Base-by-base conservation (phyloP, 2,797 vertebrate species). In the Kryptopterus vitreolus region DNA sequence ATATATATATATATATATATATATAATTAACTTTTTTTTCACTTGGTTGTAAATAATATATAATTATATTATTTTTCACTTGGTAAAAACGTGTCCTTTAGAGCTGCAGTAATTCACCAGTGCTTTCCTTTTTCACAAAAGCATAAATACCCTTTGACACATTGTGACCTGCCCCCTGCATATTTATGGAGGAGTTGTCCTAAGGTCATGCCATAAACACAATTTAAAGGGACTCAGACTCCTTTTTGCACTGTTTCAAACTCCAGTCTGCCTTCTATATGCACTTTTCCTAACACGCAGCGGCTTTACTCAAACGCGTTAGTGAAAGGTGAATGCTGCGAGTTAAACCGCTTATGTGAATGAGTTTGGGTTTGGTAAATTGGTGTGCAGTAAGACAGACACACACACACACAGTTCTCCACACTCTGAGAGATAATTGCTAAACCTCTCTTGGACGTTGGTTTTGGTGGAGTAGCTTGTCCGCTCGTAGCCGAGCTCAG, bases 361-460 rank as follows among this genome's bases (percentile, higher is more conserved):
- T 26, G n/a, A 8, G 15, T 55, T 15, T 15, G n/a, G 24, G 48
- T 53, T 62, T 62, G 13, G 26, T 70, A 15, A 70, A 22, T n/a
- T 26, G 13, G 29, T 61, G 10, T 77, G 38, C 38, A 43, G 38
- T 43, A 43, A 63, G n/a, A 59, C 58, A 2, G n/a, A 58, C 16
- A 58, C 13, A 5, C 46, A 22, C 48, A 59, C 58, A 33, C 63
- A 2, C 53, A 59, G 8, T 71, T 76, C 77, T 83, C 46, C 84
- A 81, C 85, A 29, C 57, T 86, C 85, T 87, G 86, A 86, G 87
- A 87, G 88, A 88, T 92, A 90, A 92, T 90, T 90, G 85, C 87
- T 33, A 71, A 88, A 84, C 57, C 87, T 89, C 84, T 81, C 83
- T 15, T 74, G 90, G 86, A 88, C 83, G 83, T 3, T 46, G 81